Evolutionary conservation across 2,888 invertebrate species (phyloP).

Genomic region (Boloria selene): DNA sequence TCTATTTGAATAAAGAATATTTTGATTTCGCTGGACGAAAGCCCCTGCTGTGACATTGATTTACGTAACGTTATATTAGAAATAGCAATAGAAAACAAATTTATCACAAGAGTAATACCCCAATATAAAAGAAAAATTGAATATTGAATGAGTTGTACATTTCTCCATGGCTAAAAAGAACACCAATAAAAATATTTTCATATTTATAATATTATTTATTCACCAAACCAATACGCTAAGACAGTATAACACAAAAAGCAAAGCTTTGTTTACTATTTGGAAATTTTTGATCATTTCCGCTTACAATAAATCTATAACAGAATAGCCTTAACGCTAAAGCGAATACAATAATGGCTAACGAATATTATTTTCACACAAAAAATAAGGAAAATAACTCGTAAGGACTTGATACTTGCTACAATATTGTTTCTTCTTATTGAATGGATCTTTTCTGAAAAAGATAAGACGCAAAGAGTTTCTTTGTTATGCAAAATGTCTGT

Average conservation of each 20-base stretch:
- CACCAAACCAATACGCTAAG: too few species aligned
- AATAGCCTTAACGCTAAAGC: neutral
- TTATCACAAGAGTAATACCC: too few species aligned
- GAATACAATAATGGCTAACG: constrained; percentile 26
- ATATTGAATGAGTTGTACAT: too few species aligned
- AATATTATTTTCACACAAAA: constrained; percentile 31
- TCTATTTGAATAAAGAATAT: too few species aligned
- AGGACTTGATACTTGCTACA: constrained; percentile 7
- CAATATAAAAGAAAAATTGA: too few species aligned
- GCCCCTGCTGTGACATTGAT: too few species aligned
- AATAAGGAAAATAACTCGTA: constrained; percentile 22
- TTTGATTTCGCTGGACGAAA: too few species aligned
- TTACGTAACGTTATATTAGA: too few species aligned
- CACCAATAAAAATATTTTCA: too few species aligned
- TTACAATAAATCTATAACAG: constrained; percentile 20
- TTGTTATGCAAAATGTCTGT: neutral
- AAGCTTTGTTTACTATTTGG: constrained; percentile 12
- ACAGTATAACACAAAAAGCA: neutral
- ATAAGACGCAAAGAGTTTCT: neutral
- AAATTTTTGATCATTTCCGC: constrained; percentile 16
- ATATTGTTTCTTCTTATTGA: constrained; percentile 23
- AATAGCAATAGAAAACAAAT: too few species aligned
- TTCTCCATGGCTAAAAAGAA: too few species aligned
- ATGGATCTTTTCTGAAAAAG: neutral
- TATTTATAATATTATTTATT: neutral